Conservation (phyloP, 2,113 vertebrate species). For the Tapirus terrestris region DNA sequence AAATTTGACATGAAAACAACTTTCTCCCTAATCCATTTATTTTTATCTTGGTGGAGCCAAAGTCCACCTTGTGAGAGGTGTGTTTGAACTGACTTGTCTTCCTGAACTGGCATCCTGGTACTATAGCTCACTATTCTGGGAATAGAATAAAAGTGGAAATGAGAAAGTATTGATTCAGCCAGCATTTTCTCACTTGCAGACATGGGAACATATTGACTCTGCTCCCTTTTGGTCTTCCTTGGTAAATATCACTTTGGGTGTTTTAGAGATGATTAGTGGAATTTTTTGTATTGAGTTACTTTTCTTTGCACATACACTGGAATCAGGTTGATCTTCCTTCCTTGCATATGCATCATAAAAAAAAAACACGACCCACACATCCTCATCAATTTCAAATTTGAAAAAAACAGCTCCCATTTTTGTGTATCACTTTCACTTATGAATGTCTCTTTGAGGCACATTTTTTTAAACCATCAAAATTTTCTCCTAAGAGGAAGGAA, state of each 20-base stretch:
- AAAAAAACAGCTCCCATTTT: neutral
- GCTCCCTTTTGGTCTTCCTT: neutral
- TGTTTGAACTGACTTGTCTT: neutral
- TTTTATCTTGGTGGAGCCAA: neutral
- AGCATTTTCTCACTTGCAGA: neutral
- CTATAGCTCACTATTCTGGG: neutral
- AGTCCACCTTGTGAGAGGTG: neutral
- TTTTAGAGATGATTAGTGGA: neutral
- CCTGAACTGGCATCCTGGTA: accelerated
- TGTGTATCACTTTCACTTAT: neutral
- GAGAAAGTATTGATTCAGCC: neutral
- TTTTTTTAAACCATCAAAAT: neutral
- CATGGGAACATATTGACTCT: neutral
- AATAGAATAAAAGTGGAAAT: neutral
- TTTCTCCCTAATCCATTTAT: neutral
- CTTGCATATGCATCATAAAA: neutral
- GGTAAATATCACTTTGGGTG: neutral
- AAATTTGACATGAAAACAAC: neutral
- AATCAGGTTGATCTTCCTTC: neutral
- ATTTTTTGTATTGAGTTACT: neutral
- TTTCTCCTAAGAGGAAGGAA: neutral
- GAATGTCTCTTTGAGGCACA: neutral
- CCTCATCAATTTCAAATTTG: neutral
- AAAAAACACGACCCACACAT: no score
- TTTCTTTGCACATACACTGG: neutral